A percentile compares a stretch with the other conserved stretches of the same genome.
These are phyloP conservation scores for Epinotia bilunana DNA, from an alignment of 2,888 invertebrate genomes.

Conservation along the genomic window DNA sequence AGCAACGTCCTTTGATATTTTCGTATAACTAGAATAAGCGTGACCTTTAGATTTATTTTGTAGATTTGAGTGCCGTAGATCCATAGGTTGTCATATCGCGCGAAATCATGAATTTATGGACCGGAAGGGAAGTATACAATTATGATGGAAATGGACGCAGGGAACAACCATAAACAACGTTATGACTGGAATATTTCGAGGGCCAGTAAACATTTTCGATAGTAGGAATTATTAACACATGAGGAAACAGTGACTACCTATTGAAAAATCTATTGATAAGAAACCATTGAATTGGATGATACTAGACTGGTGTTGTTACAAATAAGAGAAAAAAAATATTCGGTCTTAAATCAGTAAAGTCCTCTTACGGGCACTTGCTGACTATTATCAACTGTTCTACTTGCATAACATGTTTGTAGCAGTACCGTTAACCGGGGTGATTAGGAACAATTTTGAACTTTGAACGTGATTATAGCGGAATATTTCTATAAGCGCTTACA, in stretches of 20 bases:
- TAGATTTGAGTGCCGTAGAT: not conserved
- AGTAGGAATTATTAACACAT: constrained; percentile 15
- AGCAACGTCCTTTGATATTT: not conserved
- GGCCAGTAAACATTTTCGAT: constrained; percentile 27
- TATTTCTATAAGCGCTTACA: too few species aligned
- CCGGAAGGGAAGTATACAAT: constrained; percentile 49
- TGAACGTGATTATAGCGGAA: too few species aligned
- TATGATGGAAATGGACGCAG: constrained; percentile 45
- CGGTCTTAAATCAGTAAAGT: too few species aligned
- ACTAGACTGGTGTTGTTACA: not conserved
- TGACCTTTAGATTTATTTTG: not conserved
- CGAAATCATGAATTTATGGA: constrained; percentile 48
- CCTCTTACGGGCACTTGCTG: too few species aligned
- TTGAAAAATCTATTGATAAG: not conserved
- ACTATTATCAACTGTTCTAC: too few species aligned
- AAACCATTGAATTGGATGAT: not conserved
- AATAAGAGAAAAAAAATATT: not conserved
- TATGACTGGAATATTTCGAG: constrained; percentile 35
- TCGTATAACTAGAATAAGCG: not conserved
- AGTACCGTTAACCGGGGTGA: too few species aligned
- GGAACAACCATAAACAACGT: constrained; percentile 42
- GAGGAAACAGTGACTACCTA: not conserved
- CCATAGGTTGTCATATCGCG: constrained; percentile 44
- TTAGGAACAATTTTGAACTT: too few species aligned
- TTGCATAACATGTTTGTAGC: too few species aligned